phyloP scores from a whole-genome alignment of 2,797 vertebrate species.

The Allobates femoralis region DNA sequence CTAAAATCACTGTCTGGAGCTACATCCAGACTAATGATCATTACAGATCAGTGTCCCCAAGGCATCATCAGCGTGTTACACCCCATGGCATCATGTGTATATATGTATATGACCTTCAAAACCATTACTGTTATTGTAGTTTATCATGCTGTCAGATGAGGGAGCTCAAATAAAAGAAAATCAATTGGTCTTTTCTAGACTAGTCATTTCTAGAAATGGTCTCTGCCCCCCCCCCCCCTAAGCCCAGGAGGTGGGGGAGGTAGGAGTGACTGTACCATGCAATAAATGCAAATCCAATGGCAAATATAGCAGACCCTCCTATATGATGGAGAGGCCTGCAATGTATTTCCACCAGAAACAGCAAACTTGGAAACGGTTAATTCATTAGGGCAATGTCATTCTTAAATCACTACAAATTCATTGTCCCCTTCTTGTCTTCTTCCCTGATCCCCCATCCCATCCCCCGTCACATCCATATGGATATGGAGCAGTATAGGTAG shows the following conservation, averaged over 20 bases:
- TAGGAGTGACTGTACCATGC: constrained; percentile 36
- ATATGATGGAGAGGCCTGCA: constrained; percentile 30
- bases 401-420: constrained; percentile 2
- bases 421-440: constrained; percentile 22
- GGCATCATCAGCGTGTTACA: neutral
- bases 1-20: neutral
- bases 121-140: neutral
- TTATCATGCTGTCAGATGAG: neutral
- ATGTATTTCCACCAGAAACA: constrained; percentile 1
- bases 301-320: constrained; percentile 38
- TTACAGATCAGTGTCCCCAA: neutral
- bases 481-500: neutral
- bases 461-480: constrained; percentile 21
- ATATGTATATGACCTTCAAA: constrained; percentile 46
- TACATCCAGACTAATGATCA: neutral
- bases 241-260: constrained; percentile 11
- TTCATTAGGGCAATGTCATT: constrained; percentile 47
- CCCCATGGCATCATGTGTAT: neutral
- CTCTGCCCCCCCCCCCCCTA: constrained; percentile 41
- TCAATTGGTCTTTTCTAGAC: constrained; percentile 18
- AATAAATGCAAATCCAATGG: constrained; percentile 41
- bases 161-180: neutral
- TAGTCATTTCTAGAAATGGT: constrained; percentile 55
- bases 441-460: constrained; percentile 21
- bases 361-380: constrained; percentile 37